Base-by-base conservation (phyloP, 2,113 vertebrate genomes). In the Gyps fulvus region DNA sequence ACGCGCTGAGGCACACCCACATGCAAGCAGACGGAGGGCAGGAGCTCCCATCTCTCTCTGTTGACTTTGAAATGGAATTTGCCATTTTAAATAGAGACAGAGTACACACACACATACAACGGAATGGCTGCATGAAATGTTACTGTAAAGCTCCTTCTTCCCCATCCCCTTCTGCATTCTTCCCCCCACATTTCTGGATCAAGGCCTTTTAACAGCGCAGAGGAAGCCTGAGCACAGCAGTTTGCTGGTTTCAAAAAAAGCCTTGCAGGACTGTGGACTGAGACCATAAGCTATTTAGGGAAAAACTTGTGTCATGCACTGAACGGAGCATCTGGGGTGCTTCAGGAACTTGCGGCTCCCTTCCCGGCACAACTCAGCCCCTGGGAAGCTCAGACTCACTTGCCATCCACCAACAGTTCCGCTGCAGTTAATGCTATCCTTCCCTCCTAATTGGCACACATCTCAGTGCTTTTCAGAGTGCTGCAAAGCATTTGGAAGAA, bases 51-150 rank as follows among this genome's bases (percentile, higher is more conserved):
- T 14, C 72, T 47, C 89, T 57, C 78, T 34, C 93, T 93, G 84
- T 25, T 91, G 87, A 69, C 94, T 94, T 52, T 19, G 66, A 38
- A 38, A 49, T 58, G 81, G 81, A 83, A 83, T 96, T 94, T 95
- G 78, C 62, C 91, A 66, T 71, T 88, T 91, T 10, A 72, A 87
- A 69, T 10, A n/a, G 62, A 93, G 45, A 54, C 74, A 66, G 73
- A 62, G 78, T 2, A 14, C 66, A 61, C 76, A 22, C 23, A 19
- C 47, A 32, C 1, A 1, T 3, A 32, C 49, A 26, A 26, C 1
- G 27, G 76, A 63, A 86, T 2, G 5, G 77, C 61, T 1, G 2
- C 34, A 2, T 0, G 65, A 4, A 78, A 38, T 0, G 23, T 16
- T 52, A 11, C 93, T 58, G 77, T 4, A 54, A 42, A 49, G 57